These are phyloP conservation scores for Gallinago nigripennis DNA, from an alignment of 2,797 vertebrate species.

Conservation along the genomic window DNA sequence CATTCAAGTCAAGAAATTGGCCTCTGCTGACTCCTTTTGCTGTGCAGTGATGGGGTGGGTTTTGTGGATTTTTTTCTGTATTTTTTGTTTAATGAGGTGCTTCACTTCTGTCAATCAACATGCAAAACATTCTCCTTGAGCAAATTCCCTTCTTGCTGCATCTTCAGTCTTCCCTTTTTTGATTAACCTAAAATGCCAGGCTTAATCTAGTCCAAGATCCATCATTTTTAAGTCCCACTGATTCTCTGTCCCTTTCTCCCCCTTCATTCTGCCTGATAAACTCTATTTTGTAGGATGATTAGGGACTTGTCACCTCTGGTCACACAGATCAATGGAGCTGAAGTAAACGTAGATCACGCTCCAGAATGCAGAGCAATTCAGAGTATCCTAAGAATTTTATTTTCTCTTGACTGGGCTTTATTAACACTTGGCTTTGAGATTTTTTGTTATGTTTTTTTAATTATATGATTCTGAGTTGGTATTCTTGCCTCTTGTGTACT, in stretches of 20 bases:
- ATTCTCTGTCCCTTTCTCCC: fast-evolving
- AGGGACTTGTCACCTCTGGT: background rate
- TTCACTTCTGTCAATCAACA: background rate
- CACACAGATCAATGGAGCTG: fast-evolving
- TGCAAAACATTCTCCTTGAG: background rate
- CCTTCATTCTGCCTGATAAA: background rate
- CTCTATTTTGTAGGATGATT: background rate
- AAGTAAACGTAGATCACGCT: background rate
- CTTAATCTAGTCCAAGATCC: background rate
- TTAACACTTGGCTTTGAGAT: background rate
- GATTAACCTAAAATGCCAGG: background rate
- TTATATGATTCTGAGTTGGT: background rate
- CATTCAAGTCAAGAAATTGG: background rate
- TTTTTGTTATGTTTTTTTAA: background rate
- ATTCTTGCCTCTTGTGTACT: background rate
- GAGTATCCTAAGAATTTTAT: background rate
- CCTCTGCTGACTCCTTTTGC: background rate
- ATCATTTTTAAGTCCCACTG: background rate
- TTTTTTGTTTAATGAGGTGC: background rate
- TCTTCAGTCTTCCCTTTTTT: background rate
- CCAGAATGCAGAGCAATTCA: background rate
- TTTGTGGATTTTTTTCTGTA: background rate
- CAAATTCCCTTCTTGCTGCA: background rate
- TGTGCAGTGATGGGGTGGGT: fast-evolving
- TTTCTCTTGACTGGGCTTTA: background rate